These are phyloP conservation scores for Lepidurus packardi DNA, from an alignment of 1,140 invertebrate genomes.

Conservation along the genomic window DNA sequence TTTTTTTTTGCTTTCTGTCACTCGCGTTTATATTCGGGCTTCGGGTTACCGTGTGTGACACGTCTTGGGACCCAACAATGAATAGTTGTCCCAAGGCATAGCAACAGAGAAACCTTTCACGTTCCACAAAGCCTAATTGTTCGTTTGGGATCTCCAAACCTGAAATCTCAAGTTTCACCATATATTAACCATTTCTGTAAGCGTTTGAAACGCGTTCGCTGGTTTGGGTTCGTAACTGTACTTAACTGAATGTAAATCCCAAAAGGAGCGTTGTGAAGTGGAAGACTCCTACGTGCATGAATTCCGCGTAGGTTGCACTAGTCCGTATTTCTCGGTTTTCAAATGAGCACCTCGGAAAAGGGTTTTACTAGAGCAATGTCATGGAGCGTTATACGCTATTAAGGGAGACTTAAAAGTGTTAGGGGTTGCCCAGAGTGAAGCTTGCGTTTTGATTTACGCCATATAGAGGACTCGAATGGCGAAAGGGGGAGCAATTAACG, in stretches of 20 bases:
- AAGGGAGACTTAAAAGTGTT: background rate
- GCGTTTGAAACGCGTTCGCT: too few species aligned
- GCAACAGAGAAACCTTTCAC: too few species aligned
- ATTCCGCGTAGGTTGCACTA: background rate
- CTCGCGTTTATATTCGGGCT: background rate
- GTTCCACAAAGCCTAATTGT: too few species aligned
- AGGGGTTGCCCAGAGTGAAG: background rate
- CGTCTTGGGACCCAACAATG: too few species aligned
- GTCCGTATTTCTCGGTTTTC: background rate
- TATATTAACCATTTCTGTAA: too few species aligned
- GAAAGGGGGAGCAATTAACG: background rate
- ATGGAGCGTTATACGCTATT: constrained; percentile 10
- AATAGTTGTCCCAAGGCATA: too few species aligned
- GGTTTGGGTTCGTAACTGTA: too few species aligned
- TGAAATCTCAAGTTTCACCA: too few species aligned
- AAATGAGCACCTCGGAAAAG: background rate
- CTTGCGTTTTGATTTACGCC: background rate
- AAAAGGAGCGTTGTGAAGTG: background rate
- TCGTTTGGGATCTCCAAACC: too few species aligned
- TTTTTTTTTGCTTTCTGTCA: background rate
- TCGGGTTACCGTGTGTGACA: background rate
- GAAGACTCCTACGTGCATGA: background rate
- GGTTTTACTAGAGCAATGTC: background rate
- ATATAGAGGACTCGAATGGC: background rate
- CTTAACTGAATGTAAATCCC: too few species aligned